Conservation (phyloP, 1,140 invertebrate species). For the Drosophila subobscura region DNA sequence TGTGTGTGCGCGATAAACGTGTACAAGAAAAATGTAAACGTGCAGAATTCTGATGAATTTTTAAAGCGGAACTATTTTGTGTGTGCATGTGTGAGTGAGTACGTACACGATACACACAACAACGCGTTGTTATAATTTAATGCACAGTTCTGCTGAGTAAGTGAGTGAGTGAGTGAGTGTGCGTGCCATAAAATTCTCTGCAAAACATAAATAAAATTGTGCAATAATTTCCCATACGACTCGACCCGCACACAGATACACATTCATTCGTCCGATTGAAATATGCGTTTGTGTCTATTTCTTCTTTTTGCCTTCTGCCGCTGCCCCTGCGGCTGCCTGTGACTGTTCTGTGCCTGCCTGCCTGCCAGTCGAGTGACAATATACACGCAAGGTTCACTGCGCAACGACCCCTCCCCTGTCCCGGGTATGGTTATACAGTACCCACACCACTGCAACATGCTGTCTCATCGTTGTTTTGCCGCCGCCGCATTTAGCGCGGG, state of each 20-base stretch:
- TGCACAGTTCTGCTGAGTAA: conserved; percentile 27
- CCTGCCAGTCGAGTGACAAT: conserved; percentile 62
- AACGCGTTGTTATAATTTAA: conserved; percentile 52
- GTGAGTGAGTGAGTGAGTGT: conserved; percentile 41
- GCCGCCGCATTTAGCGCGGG: conserved; percentile 59
- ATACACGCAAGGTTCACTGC: conserved; percentile 75
- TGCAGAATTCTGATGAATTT: conserved; percentile 72
- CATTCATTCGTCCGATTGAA: conserved; percentile 8
- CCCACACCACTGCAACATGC: conserved; percentile 63
- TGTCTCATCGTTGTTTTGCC: conserved; percentile 77
- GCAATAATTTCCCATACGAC: conserved; percentile 60
- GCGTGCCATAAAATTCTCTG: conserved; percentile 50
- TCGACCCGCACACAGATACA: conserved; percentile 44
- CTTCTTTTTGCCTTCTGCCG: conserved; percentile 43
- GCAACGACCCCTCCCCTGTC: conserved; percentile 52
- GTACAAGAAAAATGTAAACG: conserved; percentile 76
- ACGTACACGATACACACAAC: conserved; percentile 30
- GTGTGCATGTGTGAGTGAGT: conserved; percentile 16
- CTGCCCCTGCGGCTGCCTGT: no score
- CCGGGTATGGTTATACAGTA: background rate
- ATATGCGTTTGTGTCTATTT: conserved; percentile 39
- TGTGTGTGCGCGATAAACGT: conserved; percentile 68
- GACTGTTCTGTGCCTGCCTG: no score
- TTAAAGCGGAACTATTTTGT: conserved; percentile 67
- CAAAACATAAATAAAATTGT: conserved; percentile 77